Percentiles rank a stretch among this genome's conserved stretches.
These are phyloP conservation scores for Mystacides longicornis DNA, from an alignment of 2,888 invertebrate genomes.

Conservation along the genomic window DNA sequence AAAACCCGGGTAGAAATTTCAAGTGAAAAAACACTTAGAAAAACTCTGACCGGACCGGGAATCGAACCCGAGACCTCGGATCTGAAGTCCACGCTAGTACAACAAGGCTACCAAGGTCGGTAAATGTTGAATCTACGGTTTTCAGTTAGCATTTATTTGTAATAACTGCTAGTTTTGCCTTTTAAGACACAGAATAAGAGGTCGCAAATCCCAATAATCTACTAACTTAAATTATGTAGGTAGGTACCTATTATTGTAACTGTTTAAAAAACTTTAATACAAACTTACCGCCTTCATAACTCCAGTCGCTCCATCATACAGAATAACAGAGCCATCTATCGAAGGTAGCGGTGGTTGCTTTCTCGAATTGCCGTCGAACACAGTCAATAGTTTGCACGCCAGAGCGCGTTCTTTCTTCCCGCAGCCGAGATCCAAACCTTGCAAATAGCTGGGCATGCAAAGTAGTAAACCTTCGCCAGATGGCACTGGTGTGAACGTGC, in stretches of 20 bases:
- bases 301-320: constrained; percentile 14
- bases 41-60: too few species aligned
- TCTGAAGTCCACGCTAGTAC: too few species aligned
- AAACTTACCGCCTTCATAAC: constrained; percentile 10
- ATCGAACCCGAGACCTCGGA: too few species aligned
- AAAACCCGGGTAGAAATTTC: too few species aligned
- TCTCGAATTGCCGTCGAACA: constrained; percentile 30
- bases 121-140: too few species aligned
- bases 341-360: constrained; percentile 10
- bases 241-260: too few species aligned
- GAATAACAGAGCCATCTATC: constrained; percentile 8
- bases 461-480: constrained; percentile 30
- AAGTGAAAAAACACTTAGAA: too few species aligned
- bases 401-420: constrained; percentile 29
- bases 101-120: too few species aligned
- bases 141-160: too few species aligned
- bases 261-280: not conserved
- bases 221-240: too few species aligned
- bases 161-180: too few species aligned
- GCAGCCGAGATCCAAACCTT: constrained; percentile 18
- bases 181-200: too few species aligned
- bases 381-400: constrained; percentile 34
- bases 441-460: constrained; percentile 43
- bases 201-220: not conserved
- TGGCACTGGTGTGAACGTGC: constrained; percentile 31